A percentile compares a stretch with the other conserved stretches of the same genome.
phyloP scores from a whole-genome alignment of 2,113 vertebrate species.

The Dromiciops gliroides region DNA sequence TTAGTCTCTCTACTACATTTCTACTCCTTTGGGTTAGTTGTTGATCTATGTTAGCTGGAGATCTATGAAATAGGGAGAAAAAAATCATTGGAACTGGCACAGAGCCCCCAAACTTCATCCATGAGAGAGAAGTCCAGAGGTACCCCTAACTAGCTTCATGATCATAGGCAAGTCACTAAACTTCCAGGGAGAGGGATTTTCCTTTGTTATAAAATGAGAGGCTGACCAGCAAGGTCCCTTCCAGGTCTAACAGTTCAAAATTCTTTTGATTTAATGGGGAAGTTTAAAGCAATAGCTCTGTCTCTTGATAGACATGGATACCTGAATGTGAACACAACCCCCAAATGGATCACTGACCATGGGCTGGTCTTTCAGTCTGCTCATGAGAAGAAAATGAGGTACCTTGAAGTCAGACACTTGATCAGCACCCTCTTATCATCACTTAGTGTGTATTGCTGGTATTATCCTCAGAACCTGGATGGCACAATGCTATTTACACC shows the following conservation, averaged over 20 bases:
- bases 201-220: background rate
- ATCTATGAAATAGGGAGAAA: background rate
- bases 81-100: background rate
- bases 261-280: background rate
- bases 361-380: background rate
- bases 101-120: background rate
- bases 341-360: conserved; percentile 1
- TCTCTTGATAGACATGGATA: background rate
- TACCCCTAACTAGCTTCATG: background rate
- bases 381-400: background rate
- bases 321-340: background rate
- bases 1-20: background rate
- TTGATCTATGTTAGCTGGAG: background rate
- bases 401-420: background rate
- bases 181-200: background rate
- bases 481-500: fast-evolving
- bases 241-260: background rate
- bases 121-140: background rate
- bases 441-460: background rate
- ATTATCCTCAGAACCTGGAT: background rate
- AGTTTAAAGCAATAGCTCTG: background rate
- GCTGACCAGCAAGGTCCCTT: background rate
- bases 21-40: background rate
- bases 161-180: background rate
- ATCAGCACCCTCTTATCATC: background rate